These are phyloP conservation scores for Meriones unguiculatus DNA, from an alignment of 2,113 vertebrate genomes.

Conservation along the genomic window DNA sequence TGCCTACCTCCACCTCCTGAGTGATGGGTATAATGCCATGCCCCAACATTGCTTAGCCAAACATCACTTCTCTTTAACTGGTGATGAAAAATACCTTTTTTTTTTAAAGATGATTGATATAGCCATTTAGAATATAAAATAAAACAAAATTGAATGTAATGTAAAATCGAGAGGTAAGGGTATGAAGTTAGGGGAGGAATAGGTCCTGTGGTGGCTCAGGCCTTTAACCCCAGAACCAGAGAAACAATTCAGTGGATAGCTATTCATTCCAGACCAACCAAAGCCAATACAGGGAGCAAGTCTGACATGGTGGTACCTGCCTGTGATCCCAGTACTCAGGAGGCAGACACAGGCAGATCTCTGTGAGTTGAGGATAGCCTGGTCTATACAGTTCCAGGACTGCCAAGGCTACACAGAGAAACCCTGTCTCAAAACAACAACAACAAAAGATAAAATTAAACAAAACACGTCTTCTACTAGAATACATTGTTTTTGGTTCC, in stretches of 20 bases:
- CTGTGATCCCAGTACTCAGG: too few relatives aligned
- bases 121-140: constrained; percentile 48
- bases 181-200: background rate
- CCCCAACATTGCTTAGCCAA: background rate
- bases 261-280: background rate
- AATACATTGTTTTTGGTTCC: background rate
- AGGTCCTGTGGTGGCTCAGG: background rate
- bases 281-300: background rate
- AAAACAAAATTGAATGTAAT: background rate
- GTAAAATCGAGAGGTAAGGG: background rate
- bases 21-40: background rate
- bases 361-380: too few relatives aligned
- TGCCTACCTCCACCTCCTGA: background rate
- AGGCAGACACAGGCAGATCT: too few relatives aligned
- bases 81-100: background rate
- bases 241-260: background rate
- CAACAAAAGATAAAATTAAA: constrained; percentile 10
- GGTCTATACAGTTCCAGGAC: too few relatives aligned
- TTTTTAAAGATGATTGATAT: background rate
- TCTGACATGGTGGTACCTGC: too few relatives aligned
- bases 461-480: background rate
- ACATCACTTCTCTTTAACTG: background rate
- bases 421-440: background rate
- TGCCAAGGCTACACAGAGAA: too few relatives aligned
- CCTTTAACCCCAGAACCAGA: background rate